Evolutionary conservation across 2,797 vertebrate species (phyloP), one percentile per base, ranked within the genome.

Genomic region (Parauchenoglanis ngamensis): DNA sequence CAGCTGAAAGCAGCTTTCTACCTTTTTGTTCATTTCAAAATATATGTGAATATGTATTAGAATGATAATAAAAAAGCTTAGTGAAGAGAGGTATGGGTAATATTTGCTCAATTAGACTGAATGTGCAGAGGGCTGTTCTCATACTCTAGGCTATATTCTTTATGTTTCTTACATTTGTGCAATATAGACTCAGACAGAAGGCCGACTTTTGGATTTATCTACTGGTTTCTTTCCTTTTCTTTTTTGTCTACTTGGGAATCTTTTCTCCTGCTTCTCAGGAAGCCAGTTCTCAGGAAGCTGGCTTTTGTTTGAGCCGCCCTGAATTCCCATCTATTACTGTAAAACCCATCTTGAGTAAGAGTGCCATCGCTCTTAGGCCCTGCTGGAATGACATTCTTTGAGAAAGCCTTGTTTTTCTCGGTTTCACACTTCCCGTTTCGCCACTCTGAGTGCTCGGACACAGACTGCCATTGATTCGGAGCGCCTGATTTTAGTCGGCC

Each of bases 381-480:
- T 44, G 31, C 80, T 87, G 89, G 88, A 91, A 91, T 92, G 90
- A 92, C 91, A 93, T 91, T 76, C 84, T 88, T 89, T 88, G 76
- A 86, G 59, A 84, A 87, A 91, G 86, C 84, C 79, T 57, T 90
- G 89, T 92, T 91, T 92, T 92, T 92, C 92, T 90, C 88, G 87
- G 91, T 87, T 91, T 94, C 91, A 89, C 86, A 86, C 91, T 92
- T 92, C 92, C 91, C 93, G 90, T 93, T 89, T 83, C 63, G 3
- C 46, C 81, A 54, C 93, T 89, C 91, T 89, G 65, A 88, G 92
- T 92, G 79, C 91, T 92, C 91, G 93, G 84, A 92, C 93, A 92
- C 91, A 93, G 93, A 90, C 93, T 88, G 84, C 90, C 92, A 93
- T 90, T 92, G 92, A 94, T 94, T 92, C 91, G 89, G 92, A 93